Conservation (phyloP, 37 sponge, comb jelly and placozoan species). For the Cliona cf. orientalis region DNA sequence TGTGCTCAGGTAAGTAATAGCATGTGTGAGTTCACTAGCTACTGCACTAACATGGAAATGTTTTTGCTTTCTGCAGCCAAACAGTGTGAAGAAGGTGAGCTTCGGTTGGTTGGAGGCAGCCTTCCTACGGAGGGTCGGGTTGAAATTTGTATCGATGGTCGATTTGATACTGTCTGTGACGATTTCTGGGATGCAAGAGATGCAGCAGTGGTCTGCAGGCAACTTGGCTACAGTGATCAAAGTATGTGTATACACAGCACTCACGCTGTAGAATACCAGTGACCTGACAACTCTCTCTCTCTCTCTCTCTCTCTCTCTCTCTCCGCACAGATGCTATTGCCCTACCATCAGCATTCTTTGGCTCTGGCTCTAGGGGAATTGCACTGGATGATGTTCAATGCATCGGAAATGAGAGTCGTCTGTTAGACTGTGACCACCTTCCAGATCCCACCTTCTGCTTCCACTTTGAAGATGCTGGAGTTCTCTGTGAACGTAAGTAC, state of each 20-base stretch:
- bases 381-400: conserved; percentile 11
- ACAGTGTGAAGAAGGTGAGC: conserved; percentile 28
- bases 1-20: conserved; percentile 29
- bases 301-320: neutral
- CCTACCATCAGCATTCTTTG: conserved; percentile 29
- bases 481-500: conserved; percentile 30
- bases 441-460: conserved; percentile 12
- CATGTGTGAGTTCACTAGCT: neutral
- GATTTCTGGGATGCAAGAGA: conserved; percentile 29
- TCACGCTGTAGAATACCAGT: too few relatives aligned
- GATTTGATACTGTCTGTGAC: conserved; percentile 58
- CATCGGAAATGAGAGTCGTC: conserved; percentile 19
- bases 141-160: conserved; percentile 26
- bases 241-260: neutral
- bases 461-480: conserved; percentile 40
- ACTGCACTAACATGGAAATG: neutral
- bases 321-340: conserved; percentile 35
- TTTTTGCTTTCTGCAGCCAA: neutral
- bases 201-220: conserved; percentile 62
- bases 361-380: conserved; percentile 6
- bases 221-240: conserved; percentile 36
- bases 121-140: conserved; percentile 30
- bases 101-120: conserved; percentile 33
- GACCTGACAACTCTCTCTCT: neutral
- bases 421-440: conserved; percentile 1